Percentiles rank a stretch among this genome's conserved stretches.
phyloP scores from a whole-genome alignment of 2,113 vertebrate genomes.

The Catharus fuscescens region DNA sequence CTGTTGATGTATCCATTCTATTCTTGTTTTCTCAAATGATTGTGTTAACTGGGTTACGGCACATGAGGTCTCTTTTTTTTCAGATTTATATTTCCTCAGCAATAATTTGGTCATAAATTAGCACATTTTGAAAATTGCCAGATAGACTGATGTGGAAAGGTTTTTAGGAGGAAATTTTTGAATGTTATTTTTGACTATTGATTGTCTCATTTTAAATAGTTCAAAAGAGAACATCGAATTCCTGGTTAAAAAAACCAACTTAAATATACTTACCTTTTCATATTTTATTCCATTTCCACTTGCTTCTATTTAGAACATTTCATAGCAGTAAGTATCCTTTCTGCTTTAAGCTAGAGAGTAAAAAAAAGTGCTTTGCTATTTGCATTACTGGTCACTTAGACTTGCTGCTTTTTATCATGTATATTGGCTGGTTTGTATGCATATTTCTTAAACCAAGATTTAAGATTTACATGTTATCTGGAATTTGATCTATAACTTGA shows the following conservation, averaged over 20 bases:
- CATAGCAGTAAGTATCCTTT: neutral
- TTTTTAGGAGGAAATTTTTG: neutral
- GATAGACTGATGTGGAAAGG: neutral
- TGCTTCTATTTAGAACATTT: conserved; percentile 26
- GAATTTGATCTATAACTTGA: conserved; percentile 45
- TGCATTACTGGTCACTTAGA: neutral
- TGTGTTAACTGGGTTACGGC: conserved; percentile 8
- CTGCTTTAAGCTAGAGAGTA: neutral
- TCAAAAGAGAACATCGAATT: neutral
- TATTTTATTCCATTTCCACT: neutral
- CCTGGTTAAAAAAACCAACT: neutral
- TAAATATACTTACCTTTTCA: neutral
- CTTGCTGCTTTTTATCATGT: conserved; percentile 2
- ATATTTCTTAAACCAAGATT: conserved; percentile 38
- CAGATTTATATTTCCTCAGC: conserved; percentile 15
- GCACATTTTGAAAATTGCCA: neutral
- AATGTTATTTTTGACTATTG: neutral
- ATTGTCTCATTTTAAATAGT: neutral
- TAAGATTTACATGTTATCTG: conserved; percentile 47
- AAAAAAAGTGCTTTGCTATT: neutral
- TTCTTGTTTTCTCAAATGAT: conserved; percentile 30
- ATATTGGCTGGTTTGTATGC: neutral
- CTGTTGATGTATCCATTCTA: neutral
- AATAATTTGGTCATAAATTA: neutral
- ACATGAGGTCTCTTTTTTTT: neutral